Percentiles rank a stretch among this genome's conserved stretches.
These are phyloP conservation scores for Helarctos malayanus DNA, from an alignment of 2,797 vertebrate species.

Conservation along the genomic window DNA sequence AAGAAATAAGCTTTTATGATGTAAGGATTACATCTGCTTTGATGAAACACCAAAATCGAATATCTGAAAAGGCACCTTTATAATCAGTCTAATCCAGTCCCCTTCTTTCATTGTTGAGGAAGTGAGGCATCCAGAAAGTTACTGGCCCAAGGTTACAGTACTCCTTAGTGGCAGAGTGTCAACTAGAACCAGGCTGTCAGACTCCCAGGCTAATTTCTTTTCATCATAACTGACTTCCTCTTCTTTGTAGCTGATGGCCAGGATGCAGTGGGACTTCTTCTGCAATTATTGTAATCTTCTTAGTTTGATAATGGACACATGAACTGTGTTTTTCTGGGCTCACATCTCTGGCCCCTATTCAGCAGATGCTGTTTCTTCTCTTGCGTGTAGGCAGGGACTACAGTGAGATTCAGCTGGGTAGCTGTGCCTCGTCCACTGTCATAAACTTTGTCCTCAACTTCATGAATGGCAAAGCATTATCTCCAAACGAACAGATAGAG, in stretches of 20 bases:
- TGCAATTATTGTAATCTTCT: background rate
- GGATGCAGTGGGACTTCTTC: background rate
- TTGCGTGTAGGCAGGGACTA: background rate
- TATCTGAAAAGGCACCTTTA: background rate
- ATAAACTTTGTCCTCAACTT: background rate
- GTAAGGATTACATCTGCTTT: constrained; percentile 1
- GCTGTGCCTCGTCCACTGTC: background rate
- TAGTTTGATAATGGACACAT: background rate
- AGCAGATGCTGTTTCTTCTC: background rate
- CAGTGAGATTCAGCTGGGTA: background rate
- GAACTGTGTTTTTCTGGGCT: background rate
- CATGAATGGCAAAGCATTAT: background rate
- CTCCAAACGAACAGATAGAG: background rate
- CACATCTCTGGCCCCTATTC: background rate
- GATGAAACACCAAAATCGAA: background rate
- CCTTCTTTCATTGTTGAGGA: background rate
- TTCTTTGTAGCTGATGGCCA: background rate
- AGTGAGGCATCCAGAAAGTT: background rate
- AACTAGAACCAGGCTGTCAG: background rate
- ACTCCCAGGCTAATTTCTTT: background rate
- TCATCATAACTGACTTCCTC: background rate
- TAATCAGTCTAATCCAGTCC: background rate
- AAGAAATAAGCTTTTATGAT: background rate
- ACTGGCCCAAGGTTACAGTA: background rate
- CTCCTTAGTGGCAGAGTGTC: background rate